Base-by-base conservation (phyloP, 2,888 invertebrate genomes). In the Chalcosyrphus nemorum region DNA sequence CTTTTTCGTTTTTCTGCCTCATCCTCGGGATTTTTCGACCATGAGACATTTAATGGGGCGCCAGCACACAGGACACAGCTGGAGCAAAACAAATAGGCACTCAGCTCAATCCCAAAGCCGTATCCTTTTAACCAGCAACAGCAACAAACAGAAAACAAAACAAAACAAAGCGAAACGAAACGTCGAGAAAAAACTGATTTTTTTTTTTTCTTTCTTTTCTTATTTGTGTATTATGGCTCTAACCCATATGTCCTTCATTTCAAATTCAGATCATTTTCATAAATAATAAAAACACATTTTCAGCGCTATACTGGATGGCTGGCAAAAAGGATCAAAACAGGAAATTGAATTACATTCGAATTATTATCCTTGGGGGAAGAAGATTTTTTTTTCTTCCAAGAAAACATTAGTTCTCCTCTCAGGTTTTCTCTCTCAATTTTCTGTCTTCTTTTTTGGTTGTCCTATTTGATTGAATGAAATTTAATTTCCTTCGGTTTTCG, bases 241-340 rank as follows among this genome's bases (percentile, higher is more conserved):
- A 47, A 50, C 61, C 66, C 81, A 82, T 82, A 82, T 82, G 81
- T 77, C 72, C 81, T 82, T 82, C 66, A 82, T 82, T 77, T 82
- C 66, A 82, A 66, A 82, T 82, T 82, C 81, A 72, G 71, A 59
- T 66, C 72, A 61, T 77, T 82, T 82, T 82, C 81, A 82, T 82
- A 77, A 82, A 82, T 82, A 82, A 82, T 77, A 77, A 77, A 82
- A 82, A 72, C 77, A 77, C 72, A 77, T 82, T 82, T 77, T 56
- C 59, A 41, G 57, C 57, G 56, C 63, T 32, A 32, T 41, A 38
- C 63, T n/a, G 29, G 21, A 32, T 38, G 19, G 9, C 52, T 41
- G 47, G 15, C n/a, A 29, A 61, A n/a, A 74, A 56, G 59, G 56
- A 63, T 66, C 65, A 66, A 63, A 59, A 61, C 52, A 81, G 56